Base-by-base conservation (phyloP, 2,113 vertebrate species). In the Colistium nudipinnis region DNA sequence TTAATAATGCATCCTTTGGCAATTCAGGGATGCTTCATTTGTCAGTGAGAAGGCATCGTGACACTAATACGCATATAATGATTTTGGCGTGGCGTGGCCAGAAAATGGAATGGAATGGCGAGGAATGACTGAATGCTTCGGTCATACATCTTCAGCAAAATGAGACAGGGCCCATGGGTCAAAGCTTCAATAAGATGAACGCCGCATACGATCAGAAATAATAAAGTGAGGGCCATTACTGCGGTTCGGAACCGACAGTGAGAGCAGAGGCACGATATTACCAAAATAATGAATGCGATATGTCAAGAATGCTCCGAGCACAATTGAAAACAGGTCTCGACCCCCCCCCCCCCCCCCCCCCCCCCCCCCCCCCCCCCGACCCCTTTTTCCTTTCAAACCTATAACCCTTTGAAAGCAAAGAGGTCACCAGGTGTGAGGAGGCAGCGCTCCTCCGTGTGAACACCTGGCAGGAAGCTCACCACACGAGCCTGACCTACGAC, bases 31-130 rank as follows among this genome's bases (percentile, higher is more conserved):
- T 3, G 53, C 61, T 62, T 85, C 69, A 77, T 83, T 74, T 66
- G 64, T 78, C 81, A 81, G 59, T 19, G 45, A 67, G 66, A 43
- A 66, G 31, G 8, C 13, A 43, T 53, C 55, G 11, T 70, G 66
- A 81, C 76, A 38, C 72, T 79, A 85, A 85, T 79, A 57, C 28
- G n/a, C 41, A 3, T 43, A 30, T 84, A 78, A 86, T 86, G 70
- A 68, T 69, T 82, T 56, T 51, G 55, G 45, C 49, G 57, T 57
- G 30, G 57, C 62, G 49, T 22, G 57, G 69, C 36, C 22, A 20
- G 36, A 74, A 78, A 68, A 78, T 77, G 62, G 2, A 81, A 83
- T 79, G 36, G n/a, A n/a, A n/a, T 39, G 14, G 41, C 30, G 25
- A 25, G 9, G 24, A 76, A 56, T 62, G 72, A 80, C 13, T 39